These are phyloP conservation scores for Ecdyonurus torrentis DNA, from an alignment of 2,888 invertebrate genomes.

Conservation along the genomic window DNA sequence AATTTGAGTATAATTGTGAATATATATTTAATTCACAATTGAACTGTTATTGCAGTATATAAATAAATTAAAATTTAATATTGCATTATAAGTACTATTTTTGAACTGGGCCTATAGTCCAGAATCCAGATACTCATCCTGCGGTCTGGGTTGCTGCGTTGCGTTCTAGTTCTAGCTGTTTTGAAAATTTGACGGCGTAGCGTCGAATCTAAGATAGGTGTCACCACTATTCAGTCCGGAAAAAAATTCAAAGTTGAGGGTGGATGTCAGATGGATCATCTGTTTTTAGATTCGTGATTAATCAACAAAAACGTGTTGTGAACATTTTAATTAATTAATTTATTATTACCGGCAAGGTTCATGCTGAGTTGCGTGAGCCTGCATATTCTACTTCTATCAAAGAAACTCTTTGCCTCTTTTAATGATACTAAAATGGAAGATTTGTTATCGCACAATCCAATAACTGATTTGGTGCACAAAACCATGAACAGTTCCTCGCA, in stretches of 20 bases:
- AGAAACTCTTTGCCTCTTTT: conserved; percentile 5
- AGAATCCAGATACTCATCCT: no score
- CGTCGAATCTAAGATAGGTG: no score
- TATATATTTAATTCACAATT: no score
- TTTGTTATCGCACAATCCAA: not conserved
- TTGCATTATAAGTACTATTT: no score
- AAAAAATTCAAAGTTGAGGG: not conserved
- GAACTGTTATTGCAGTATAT: no score
- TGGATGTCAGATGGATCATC: not conserved
- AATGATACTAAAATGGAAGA: conserved; percentile 7
- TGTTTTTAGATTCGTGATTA: not conserved
- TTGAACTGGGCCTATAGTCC: no score
- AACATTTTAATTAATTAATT: not conserved
- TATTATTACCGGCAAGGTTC: not conserved
- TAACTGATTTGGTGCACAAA: not conserved
- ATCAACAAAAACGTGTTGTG: not conserved
- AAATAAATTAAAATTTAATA: no score
- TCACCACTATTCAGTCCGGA: not conserved
- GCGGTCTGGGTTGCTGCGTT: no score
- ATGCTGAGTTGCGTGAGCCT: conserved; percentile 6
- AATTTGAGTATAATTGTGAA: no score
- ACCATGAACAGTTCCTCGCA: not conserved
- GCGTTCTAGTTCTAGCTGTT: no score
- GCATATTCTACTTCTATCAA: not conserved
- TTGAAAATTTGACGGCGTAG: no score